Percentiles rank a stretch among this genome's conserved stretches.
These are phyloP conservation scores for Phengaris arion DNA, from an alignment of 2,888 invertebrate genomes.

Conservation along the genomic window DNA sequence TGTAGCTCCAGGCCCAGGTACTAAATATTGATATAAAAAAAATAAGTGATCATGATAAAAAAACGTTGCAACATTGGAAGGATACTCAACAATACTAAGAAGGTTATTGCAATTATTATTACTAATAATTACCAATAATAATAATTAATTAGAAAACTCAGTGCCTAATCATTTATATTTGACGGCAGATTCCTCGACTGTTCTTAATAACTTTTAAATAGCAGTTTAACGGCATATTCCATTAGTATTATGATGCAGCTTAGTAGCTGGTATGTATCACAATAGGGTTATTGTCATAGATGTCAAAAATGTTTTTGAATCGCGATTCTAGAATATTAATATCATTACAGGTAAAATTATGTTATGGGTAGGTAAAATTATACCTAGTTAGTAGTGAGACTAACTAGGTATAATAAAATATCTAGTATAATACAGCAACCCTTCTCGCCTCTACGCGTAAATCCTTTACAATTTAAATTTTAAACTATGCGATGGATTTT, in stretches of 20 bases:
- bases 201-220: not conserved
- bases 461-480: no score
- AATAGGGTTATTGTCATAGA: not conserved
- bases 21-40: no score
- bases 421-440: no score
- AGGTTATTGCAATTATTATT: not conserved
- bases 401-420: no score
- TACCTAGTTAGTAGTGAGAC: no score
- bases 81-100: not conserved
- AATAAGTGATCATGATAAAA: not conserved
- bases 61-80: not conserved
- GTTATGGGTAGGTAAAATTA: no score
- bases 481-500: no score
- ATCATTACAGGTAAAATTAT: no score
- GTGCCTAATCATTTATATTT: not conserved
- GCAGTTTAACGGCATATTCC: not conserved
- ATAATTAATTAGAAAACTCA: constrained; percentile 4
- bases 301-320: not conserved
- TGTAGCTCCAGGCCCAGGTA: no score
- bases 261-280: not conserved
- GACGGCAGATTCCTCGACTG: constrained; percentile 5
- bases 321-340: not conserved
- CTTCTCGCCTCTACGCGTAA: no score
- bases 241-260: not conserved
- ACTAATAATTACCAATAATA: constrained; percentile 1